A percentile compares a stretch with the other conserved stretches of the same genome.
Evolutionary conservation across 2,113 vertebrate species (phyloP).

Genomic region (Erpornis zantholeuca): DNA sequence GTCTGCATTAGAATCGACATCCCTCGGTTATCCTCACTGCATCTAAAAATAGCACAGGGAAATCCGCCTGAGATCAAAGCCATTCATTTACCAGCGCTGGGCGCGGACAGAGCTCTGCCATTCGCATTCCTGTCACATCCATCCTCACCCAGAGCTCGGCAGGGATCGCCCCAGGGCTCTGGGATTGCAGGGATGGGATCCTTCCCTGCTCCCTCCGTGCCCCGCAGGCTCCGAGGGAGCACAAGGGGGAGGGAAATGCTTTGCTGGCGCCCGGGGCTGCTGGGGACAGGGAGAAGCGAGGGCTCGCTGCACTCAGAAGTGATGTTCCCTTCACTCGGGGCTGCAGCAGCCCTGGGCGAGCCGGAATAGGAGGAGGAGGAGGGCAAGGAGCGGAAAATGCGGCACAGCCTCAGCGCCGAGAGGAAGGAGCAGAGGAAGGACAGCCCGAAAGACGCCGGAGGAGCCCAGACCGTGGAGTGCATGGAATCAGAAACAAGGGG

Average conservation of each 20-base stretch:
- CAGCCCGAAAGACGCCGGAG: fast-evolving
- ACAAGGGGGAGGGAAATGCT: neutral
- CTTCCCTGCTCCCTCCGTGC: too few relatives aligned
- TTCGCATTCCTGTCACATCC: slow-evolving; percentile 19
- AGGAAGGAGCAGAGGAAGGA: neutral
- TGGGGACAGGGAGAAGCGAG: neutral
- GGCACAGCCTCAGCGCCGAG: neutral
- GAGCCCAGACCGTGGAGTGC: fast-evolving
- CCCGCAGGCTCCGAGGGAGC: neutral
- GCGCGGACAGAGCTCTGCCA: neutral
- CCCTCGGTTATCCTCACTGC: neutral
- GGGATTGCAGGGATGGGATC: too few relatives aligned
- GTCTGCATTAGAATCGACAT: slow-evolving; percentile 31
- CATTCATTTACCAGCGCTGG: neutral
- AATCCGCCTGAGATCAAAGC: slow-evolving; percentile 56
- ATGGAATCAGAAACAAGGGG: neutral
- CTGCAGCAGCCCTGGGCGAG: neutral
- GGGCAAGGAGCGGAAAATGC: too few relatives aligned
- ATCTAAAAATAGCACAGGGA: slow-evolving; percentile 49
- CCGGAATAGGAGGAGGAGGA: neutral
- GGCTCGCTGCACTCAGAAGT: neutral
- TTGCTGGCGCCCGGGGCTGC: fast-evolving
- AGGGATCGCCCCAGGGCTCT: too few relatives aligned
- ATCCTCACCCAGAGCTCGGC: too few relatives aligned
- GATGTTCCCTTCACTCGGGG: neutral